Base-by-base conservation (phyloP, 2,113 vertebrate species). In the Murina feae region DNA sequence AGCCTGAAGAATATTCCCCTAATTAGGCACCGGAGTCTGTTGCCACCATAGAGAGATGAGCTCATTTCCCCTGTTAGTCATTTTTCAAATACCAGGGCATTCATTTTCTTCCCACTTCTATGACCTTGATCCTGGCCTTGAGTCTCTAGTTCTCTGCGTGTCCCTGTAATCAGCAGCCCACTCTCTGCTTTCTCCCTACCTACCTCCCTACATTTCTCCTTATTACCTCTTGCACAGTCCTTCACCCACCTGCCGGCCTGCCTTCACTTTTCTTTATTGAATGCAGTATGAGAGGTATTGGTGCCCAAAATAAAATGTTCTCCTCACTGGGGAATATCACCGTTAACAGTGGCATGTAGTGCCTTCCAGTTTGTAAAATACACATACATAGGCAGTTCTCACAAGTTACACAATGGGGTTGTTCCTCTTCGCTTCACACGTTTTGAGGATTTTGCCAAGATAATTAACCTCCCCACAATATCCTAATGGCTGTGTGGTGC, bases 381-480 rank as follows among this genome's bases (percentile, higher is more conserved):
- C 28, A 68, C 32, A 71, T 4, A 44, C 4, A 6, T 25, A 66
- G 18, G 0, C 42, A 6, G 49, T 53, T 78, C 60, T 76, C 66
- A 53, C 25, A 74, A 11, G 71, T 25, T n/a, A 5, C 2, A 66
- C 72, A 58, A 60, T 18, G 9, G 3, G 0, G 6, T 47, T 58
- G 2, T 30, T 90, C 23, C 9, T 35, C 11, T 39, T 89, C 9
- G 63, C 9, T 39, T 89, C 9, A 63, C 7, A 35, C 7, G 1
- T 60, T 37, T 84, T 80, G 9, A n/a, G 11, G 76, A 37, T 78
- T 71, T 72, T 53, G 51, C 8, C 2, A 18, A 63, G 11, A 13
- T 71, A n/a, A 79, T 51, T 44, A 58, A 18, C 1, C 9, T 78
- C 23, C 20, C 5, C 63, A 39, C 0, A 1, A 2, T 1, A 0